Percentiles rank a stretch among this genome's conserved stretches.
Conservation (phyloP, 2,113 vertebrate species). For the Pheucticus melanocephalus region DNA sequence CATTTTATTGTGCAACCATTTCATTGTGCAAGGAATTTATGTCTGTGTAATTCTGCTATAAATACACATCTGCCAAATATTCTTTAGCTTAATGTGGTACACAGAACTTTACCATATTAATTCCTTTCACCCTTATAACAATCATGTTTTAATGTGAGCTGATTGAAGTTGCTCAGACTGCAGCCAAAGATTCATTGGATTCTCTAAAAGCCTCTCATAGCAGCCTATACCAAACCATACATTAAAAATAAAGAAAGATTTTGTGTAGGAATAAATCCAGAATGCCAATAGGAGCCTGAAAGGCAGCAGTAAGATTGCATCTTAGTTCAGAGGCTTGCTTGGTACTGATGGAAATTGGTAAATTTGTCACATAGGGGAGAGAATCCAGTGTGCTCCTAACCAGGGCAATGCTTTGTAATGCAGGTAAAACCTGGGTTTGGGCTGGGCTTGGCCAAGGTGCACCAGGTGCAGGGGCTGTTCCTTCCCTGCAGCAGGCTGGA, state of each 20-base stretch:
- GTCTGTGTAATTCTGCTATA: constrained; percentile 53
- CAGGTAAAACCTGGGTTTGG: background rate
- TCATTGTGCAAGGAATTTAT: constrained; percentile 47
- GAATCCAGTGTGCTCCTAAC: background rate
- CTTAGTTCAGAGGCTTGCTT: constrained; percentile 15
- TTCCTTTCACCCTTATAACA: constrained; percentile 61
- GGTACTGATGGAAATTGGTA: constrained; percentile 12
- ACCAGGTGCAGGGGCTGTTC: background rate
- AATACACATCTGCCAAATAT: constrained; percentile 61
- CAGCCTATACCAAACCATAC: constrained; percentile 22
- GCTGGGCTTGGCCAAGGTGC: background rate
- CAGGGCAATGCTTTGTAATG: background rate
- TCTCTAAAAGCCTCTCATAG: constrained; percentile 72
- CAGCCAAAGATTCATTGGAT: constrained; percentile 62
- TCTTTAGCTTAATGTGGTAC: constrained; percentile 57
- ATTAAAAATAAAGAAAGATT: constrained; percentile 66
- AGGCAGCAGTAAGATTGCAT: constrained; percentile 15
- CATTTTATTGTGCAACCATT: constrained; percentile 40
- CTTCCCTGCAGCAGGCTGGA: background rate
- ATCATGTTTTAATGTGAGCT: constrained; percentile 65
- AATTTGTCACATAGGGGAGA: background rate
- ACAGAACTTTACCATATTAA: constrained; percentile 56
- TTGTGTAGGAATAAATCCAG: constrained; percentile 58
- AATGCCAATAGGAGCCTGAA: constrained; percentile 52
- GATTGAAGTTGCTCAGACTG: constrained; percentile 38